Evolutionary conservation across 2,113 vertebrate genomes (phyloP), one percentile per base, ranked within the genome.

Genomic region (Saguinus imperator): DNA sequence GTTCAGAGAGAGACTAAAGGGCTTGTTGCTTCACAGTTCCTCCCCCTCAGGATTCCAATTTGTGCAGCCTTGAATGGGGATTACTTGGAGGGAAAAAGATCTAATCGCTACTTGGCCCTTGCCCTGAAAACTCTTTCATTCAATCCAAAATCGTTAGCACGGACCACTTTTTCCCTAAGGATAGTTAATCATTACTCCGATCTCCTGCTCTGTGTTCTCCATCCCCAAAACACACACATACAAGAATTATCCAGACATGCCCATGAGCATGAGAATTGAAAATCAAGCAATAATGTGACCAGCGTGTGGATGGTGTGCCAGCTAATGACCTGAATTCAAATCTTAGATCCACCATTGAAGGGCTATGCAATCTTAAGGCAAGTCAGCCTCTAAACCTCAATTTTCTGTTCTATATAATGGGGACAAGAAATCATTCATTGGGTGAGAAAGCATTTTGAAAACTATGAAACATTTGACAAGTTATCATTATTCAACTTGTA

Each of bases 61-160:
- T 94, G 89, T 93, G 80, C 58, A 87, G 90, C 92, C 75, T 76
- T 97, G 96, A 97, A 97, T 96, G 94, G 96, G 96, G 96, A 97
- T 97, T 97, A 97, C 96, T 94, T 72, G 89, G 64, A 97, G 86
- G 95, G 94, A 64, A 97, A 97, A 97, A 97, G 97, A 97, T 98
- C 96, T 98, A 97, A 98, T 98, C 96, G 14, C 92, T 94, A 87
- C 95, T 97, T 98, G 97, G 96, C 97, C 96, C 95, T 96, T 97
- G 97, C 97, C 97, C 96, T 96, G 94, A 96, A 96, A 97, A 98
- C 92, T 97, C 96, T 97, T 97, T 97, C 96, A 97, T 97, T 97
- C 96, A 81, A 94, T 96, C 96, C 95, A 94, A 97, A 95, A 97
- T 97, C 96, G 96, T 97, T 97, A 97, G 96, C 94, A 94, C 95